A percentile compares a stretch with the other conserved stretches of the same genome.
Conservation (phyloP, 2,888 invertebrate species). For the Stramonita haemastoma region DNA sequence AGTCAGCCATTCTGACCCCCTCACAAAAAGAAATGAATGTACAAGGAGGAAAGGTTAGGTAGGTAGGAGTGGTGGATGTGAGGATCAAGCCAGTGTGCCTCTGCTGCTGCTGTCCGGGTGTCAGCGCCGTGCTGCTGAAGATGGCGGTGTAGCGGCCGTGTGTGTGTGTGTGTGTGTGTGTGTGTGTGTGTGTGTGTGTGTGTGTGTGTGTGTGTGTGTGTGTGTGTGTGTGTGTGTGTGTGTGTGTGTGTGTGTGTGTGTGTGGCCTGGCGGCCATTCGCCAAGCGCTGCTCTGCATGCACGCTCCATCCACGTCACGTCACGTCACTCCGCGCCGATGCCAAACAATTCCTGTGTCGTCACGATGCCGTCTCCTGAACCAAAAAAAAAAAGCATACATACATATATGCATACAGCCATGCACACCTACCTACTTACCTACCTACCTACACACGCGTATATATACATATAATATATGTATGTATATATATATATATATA, state of each 20-base stretch:
- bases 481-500: neutral
- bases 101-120: neutral
- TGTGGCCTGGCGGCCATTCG: neutral
- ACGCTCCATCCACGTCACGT: neutral
- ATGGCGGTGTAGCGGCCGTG: neutral
- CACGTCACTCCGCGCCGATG: neutral
- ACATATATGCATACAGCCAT: too few species aligned
- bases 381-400: neutral
- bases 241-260: neutral
- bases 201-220: neutral
- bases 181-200: neutral
- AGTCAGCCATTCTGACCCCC: too few species aligned
- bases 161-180: neutral
- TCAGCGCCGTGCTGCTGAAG: too few species aligned
- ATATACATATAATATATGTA: too few species aligned
- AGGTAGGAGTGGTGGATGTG: neutral
- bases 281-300: constrained; percentile 1
- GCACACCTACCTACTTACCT: too few species aligned
- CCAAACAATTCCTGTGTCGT: constrained; percentile 34
- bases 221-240: neutral
- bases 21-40: neutral
- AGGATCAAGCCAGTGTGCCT: neutral
- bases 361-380: constrained; percentile 42
- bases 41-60: neutral
- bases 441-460: too few species aligned